Conservation (phyloP, 2,113 vertebrate species). For the Syngnathoides biaculeatus region DNA sequence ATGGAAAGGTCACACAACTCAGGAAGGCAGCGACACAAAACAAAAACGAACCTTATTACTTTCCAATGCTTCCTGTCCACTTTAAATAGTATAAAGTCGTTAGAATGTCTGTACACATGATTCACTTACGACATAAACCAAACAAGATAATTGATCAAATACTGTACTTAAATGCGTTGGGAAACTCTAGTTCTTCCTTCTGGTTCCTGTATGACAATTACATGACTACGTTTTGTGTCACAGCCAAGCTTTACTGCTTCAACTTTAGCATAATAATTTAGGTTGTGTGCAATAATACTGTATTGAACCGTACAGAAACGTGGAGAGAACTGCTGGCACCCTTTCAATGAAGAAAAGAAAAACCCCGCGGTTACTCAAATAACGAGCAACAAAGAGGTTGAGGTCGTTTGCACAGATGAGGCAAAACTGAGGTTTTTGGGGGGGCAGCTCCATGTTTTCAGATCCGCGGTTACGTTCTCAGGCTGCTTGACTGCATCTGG, state of each 20-base stretch:
- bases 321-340: not conserved
- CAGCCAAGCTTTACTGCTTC: not conserved
- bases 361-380: not conserved
- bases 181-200: not conserved
- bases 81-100: not conserved
- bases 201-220: not conserved
- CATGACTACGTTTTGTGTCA: not conserved
- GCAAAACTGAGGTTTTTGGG: too few species aligned
- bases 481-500: not conserved
- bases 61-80: not conserved
- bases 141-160: slow-evolving; percentile 1
- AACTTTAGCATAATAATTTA: not conserved
- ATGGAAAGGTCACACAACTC: slow-evolving; percentile 41
- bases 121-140: slow-evolving; percentile 1
- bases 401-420: not conserved
- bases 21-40: slow-evolving; percentile 45
- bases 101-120: not conserved
- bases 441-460: too few species aligned
- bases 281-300: not conserved
- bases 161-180: not conserved
- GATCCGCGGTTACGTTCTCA: not conserved
- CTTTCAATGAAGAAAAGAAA: not conserved
- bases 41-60: slow-evolving; percentile 21
- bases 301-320: not conserved
- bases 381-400: not conserved